phyloP scores from a whole-genome alignment of 1,140 invertebrate genomes.

The Microplitis demolitor region DNA sequence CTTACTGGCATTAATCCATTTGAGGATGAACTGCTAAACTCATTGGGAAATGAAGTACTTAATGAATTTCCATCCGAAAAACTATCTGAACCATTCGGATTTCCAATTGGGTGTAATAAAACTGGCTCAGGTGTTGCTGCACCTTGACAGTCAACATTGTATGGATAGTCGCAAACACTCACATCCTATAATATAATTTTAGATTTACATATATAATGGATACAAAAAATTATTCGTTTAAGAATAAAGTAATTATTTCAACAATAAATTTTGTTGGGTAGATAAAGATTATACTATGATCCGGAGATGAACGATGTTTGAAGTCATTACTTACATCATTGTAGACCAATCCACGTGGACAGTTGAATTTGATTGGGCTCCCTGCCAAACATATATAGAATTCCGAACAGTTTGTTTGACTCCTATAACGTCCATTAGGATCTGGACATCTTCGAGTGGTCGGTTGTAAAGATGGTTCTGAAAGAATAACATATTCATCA shows the following conservation, averaged over 20 bases:
- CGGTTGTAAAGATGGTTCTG: conserved; percentile 54
- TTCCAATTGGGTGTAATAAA: neutral
- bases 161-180: conserved; percentile 66
- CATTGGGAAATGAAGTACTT: conserved; percentile 1
- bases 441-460: conserved; percentile 57
- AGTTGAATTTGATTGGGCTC: conserved; percentile 67
- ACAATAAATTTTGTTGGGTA: too few species aligned
- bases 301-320: neutral
- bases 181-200: conserved; percentile 56
- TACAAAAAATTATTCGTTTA: conserved; percentile 14
- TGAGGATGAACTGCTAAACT: conserved; percentile 13
- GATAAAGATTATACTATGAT: conserved; percentile 7
- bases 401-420: conserved; percentile 67
- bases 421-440: conserved; percentile 65
- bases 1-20: neutral
- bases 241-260: neutral
- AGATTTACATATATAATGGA: neutral
- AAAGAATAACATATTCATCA: conserved; percentile 4
- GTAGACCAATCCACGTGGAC: conserved; percentile 67
- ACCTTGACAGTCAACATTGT: conserved; percentile 64
- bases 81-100: neutral
- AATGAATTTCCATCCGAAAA: neutral
- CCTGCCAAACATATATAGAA: conserved; percentile 69
- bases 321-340: conserved; percentile 64
- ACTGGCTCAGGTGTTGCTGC: conserved; percentile 46